Percentiles rank a stretch among this genome's conserved stretches.
phyloP scores from a whole-genome alignment of 2,797 vertebrate genomes.

The Hirundo rustica region DNA sequence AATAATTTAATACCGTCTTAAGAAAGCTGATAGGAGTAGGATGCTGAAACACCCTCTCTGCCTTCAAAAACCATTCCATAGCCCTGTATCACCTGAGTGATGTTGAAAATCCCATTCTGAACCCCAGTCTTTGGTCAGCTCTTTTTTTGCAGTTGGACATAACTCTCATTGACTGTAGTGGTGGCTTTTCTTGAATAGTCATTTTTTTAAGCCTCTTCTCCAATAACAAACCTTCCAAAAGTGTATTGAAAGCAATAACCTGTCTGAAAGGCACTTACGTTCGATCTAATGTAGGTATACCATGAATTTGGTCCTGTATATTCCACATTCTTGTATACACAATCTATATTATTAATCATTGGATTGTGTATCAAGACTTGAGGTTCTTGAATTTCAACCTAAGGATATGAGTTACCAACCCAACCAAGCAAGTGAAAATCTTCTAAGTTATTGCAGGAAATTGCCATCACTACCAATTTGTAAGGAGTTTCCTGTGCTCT shows the following conservation, averaged over 20 bases:
- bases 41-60: neutral
- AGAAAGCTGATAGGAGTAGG: neutral
- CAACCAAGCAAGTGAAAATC: slow-evolving; percentile 57
- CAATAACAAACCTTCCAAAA: neutral
- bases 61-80: neutral
- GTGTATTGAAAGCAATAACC: neutral
- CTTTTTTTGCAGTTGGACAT: neutral
- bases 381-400: slow-evolving; percentile 55
- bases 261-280: neutral
- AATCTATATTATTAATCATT: slow-evolving; percentile 18
- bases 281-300: neutral
- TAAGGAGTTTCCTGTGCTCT: slow-evolving; percentile 41
- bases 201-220: neutral
- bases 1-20: neutral
- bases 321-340: neutral
- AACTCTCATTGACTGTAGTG: neutral
- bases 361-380: slow-evolving; percentile 20
- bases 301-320: neutral
- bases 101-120: neutral
- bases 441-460: slow-evolving; percentile 64
- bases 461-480: slow-evolving; percentile 59
- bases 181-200: neutral
- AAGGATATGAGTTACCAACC: slow-evolving; percentile 48
- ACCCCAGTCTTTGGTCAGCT: neutral
- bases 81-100: neutral